Base-by-base conservation (phyloP, 2,888 invertebrate genomes). In the Ptilodon capucinus region DNA sequence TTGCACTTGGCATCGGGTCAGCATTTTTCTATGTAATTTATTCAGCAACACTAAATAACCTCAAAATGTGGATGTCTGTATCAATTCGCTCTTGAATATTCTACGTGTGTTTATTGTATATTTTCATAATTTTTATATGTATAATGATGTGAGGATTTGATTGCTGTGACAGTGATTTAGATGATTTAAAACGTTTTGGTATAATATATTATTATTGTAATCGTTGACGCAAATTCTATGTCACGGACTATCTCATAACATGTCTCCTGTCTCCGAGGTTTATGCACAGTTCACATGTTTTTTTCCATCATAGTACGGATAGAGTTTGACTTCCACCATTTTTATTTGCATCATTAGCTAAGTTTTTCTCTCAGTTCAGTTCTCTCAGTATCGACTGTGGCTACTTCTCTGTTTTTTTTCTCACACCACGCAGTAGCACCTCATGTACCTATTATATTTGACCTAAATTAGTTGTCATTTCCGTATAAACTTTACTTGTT, bases 1-100 rank as follows among this genome's bases (percentile, higher is more conserved):
- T 44, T 63, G 65, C 65, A 61, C 50, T 64, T 64, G 63, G 65
- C 63, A 63, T 35, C 9, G 35, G 35, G 3, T 2, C 17, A 11
- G 11, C 21, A 39, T 39, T 39, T 39, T 39, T 39, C 39, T 21
- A 21, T 39, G n/a, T 19, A 21, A 39, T 39, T 39, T 39, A 39
- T 39, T 18, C 16, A 17, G 17, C 35, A 17, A 5, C 32, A 14
- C 6, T 32, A 32, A 14, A 32, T 32, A 14, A 32, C 32, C 11
- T 16, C 17, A 11, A 35, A 35, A 35, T 14, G 17, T 17, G 9
- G 43, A 25, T 35, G 40, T 49, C 40, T 34, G 23, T 8, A 35
- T 5, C 46, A 51, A 54, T 48, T 46, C 19, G 35, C 48, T 44
- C 2, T 32, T 34, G 32, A 44, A 42, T 51, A 48, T 42, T 34